Percentiles rank a stretch among this genome's conserved stretches.
Evolutionary conservation across 2,888 invertebrate genomes (phyloP).

Genomic region (Melolontha melolontha): DNA sequence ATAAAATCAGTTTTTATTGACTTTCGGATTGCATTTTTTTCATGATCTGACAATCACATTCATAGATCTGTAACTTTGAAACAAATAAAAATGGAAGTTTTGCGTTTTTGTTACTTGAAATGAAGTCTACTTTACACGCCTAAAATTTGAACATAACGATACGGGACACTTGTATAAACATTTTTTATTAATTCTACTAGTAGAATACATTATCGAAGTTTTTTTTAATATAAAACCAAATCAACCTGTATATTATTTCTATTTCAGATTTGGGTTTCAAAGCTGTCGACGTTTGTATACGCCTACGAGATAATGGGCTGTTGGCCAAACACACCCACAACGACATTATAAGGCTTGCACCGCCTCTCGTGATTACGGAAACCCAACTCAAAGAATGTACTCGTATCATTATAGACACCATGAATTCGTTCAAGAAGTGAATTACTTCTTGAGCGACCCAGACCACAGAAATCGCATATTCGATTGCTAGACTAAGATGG

Average conservation of each 20-base stretch:
- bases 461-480: constrained; percentile 9
- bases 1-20: too few relatives aligned
- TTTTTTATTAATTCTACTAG: too few relatives aligned
- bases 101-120: too few relatives aligned
- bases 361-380: constrained; percentile 88
- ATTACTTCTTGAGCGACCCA: constrained; percentile 13
- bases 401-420: constrained; percentile 79
- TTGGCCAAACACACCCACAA: constrained; percentile 95
- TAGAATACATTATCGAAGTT: too few relatives aligned
- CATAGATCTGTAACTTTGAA: too few relatives aligned
- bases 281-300: constrained; percentile 74
- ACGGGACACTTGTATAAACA: too few relatives aligned
- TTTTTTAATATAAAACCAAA: too few relatives aligned
- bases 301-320: constrained; percentile 86
- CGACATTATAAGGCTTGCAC: constrained; percentile 92
- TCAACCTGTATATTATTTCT: neutral
- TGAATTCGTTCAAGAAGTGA: constrained; percentile 57
- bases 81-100: too few relatives aligned
- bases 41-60: too few relatives aligned
- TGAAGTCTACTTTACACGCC: too few relatives aligned
- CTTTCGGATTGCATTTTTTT: too few relatives aligned
- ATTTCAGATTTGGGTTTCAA: constrained; percentile 46
- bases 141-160: too few relatives aligned
- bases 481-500: neutral
- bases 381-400: constrained; percentile 79